Conservation (phyloP, 64 coral and sea anemone genomes). For the Actinia tenebrosa region DNA sequence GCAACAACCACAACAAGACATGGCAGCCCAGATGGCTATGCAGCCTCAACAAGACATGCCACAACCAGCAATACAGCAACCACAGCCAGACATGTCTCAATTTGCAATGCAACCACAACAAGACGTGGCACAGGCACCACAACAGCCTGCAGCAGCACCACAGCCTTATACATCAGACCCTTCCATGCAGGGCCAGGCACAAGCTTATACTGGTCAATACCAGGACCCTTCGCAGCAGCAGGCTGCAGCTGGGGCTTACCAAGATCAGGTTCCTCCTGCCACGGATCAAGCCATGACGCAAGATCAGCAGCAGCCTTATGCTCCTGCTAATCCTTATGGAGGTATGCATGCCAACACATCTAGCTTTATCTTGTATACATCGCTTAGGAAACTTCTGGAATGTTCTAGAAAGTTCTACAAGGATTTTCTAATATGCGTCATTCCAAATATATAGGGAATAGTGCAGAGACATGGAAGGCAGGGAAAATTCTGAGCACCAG, state of each 20-base stretch:
- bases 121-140: conserved; percentile 11
- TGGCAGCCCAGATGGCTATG: conserved; percentile 5
- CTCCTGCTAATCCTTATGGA: background rate
- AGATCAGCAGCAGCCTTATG: background rate
- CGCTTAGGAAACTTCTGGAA: no score
- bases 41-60: conserved; percentile 28
- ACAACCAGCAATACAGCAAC: background rate
- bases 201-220: background rate
- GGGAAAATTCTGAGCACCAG: no score
- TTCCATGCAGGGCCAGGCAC: background rate
- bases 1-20: background rate
- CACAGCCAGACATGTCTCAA: background rate
- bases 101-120: conserved; percentile 28
- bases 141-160: conserved; percentile 22
- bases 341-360: background rate
- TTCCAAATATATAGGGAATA: no score
- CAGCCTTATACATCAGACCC: background rate
- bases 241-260: background rate
- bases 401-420: no score
- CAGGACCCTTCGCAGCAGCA: conserved; percentile 9
- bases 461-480: no score
- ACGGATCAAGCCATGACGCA: background rate
- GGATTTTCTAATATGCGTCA: no score
- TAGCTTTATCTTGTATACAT: background rate
- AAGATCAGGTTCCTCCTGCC: background rate